These are phyloP conservation scores for Drosophila willistoni DNA, from an alignment of 1,140 invertebrate genomes.

Conservation along the genomic window DNA sequence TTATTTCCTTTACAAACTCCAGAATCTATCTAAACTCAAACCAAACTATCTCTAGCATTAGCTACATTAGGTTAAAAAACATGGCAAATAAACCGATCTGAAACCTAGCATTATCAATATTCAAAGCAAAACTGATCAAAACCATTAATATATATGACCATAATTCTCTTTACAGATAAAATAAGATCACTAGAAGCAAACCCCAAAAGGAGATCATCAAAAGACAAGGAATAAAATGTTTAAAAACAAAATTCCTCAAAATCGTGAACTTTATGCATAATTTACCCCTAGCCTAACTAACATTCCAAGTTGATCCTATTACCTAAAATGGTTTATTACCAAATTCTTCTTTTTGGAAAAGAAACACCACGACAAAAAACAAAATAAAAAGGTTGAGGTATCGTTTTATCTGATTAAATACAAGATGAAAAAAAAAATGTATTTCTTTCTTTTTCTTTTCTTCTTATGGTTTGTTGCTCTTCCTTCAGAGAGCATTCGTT, in stretches of 20 bases:
- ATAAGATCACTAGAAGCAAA: too few species aligned
- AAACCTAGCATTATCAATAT: too few species aligned
- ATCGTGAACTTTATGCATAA: not conserved
- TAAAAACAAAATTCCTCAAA: not conserved
- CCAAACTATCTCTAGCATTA: too few species aligned
- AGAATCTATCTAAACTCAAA: too few species aligned
- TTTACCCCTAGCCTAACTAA: not conserved
- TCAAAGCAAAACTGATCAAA: too few species aligned
- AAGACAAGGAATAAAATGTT: not conserved
- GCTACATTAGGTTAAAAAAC: too few species aligned
- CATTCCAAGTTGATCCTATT: slow-evolving; percentile 5
- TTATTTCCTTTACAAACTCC: too few species aligned
- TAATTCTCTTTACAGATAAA: too few species aligned
- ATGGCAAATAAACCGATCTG: too few species aligned
- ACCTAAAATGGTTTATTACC: slow-evolving; percentile 13
- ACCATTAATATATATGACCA: too few species aligned
- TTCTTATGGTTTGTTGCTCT: slow-evolving; percentile 2
- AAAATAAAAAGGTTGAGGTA: slow-evolving; percentile 22
- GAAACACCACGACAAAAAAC: not conserved
- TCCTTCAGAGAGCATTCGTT: slow-evolving; percentile 46
- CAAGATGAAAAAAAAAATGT: slow-evolving; percentile 12
- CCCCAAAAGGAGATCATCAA: too few species aligned
- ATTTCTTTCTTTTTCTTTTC: not conserved
- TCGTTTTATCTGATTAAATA: slow-evolving; percentile 11
- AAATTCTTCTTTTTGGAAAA: slow-evolving; percentile 13